A percentile compares a stretch with the other conserved stretches of the same genome.
These are phyloP conservation scores for Camelus bactrianus DNA, from an alignment of 2,113 vertebrate species.

Conservation along the genomic window DNA sequence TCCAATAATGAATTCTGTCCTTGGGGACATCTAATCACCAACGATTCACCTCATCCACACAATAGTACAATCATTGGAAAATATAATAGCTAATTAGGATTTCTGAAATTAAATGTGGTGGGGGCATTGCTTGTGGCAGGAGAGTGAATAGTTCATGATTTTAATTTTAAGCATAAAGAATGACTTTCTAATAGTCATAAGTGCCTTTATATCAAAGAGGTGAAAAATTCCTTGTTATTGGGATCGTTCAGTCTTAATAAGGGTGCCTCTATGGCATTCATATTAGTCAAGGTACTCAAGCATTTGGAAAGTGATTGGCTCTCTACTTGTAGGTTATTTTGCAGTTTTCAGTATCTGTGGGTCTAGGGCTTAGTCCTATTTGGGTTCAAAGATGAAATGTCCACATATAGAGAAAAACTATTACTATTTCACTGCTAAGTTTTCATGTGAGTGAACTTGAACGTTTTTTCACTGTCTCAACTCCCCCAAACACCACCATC, in stretches of 20 bases:
- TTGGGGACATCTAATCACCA: background rate
- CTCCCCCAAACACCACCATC: background rate
- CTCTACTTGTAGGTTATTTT: background rate
- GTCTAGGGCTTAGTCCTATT: background rate
- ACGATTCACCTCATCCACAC: background rate
- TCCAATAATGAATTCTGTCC: background rate
- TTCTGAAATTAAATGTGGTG: background rate
- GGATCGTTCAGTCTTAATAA: background rate
- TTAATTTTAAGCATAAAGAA: background rate
- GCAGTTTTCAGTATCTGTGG: background rate
- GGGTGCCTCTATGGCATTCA: background rate
- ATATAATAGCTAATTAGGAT: background rate
- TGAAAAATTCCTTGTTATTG: background rate
- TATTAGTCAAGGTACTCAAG: background rate
- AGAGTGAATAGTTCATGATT: background rate
- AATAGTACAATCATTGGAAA: background rate
- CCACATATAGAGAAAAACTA: background rate
- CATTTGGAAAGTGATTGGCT: background rate
- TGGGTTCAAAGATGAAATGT: background rate
- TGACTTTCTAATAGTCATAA: background rate
- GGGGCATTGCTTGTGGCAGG: background rate
- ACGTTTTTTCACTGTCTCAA: background rate
- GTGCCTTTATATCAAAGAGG: background rate
- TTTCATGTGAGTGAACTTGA: background rate
- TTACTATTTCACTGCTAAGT: background rate